phyloP scores from a whole-genome alignment of 64 coral and sea anemone species.

The Catalaphyllia jardinei region DNA sequence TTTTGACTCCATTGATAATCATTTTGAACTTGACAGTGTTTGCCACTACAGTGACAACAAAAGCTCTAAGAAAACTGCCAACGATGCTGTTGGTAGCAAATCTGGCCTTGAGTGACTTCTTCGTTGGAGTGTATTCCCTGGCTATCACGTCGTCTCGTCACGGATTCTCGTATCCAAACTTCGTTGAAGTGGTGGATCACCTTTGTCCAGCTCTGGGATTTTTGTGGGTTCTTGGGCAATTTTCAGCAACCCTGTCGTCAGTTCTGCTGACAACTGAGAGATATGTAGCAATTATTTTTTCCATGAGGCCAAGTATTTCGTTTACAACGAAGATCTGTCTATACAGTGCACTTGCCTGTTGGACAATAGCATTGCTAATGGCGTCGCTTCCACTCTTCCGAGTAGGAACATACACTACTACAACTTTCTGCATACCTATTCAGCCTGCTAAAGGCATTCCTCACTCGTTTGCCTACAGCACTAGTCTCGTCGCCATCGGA shows the following conservation, averaged over 20 bases:
- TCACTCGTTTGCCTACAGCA: conserved; percentile 50
- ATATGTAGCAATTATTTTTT: conserved; percentile 69
- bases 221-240: conserved; percentile 73
- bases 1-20: conserved; percentile 46
- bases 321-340: conserved; percentile 25
- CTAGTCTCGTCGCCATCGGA: conserved; percentile 29
- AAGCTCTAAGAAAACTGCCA: conserved; percentile 38
- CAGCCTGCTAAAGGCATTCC: conserved; percentile 57
- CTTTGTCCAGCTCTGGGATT: conserved; percentile 74
- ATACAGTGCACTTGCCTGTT: conserved; percentile 14
- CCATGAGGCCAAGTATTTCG: conserved; percentile 66
- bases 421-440: conserved; percentile 82
- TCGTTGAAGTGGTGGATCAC: neutral
- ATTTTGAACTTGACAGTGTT: conserved; percentile 58
- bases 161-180: conserved; percentile 24
- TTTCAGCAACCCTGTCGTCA: conserved; percentile 8
- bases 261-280: conserved; percentile 74
- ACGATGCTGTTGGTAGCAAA: conserved; percentile 73
- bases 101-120: conserved; percentile 74
- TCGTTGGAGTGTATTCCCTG: conserved; percentile 61
- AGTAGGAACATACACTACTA: conserved; percentile 73
- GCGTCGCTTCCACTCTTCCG: conserved; percentile 55
- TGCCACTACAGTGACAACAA: conserved; percentile 34
- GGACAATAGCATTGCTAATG: conserved; percentile 48
- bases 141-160: conserved; percentile 55